These are phyloP conservation scores for Myopa tessellatipennis DNA, from an alignment of 2,888 invertebrate species.

Conservation along the genomic window DNA sequence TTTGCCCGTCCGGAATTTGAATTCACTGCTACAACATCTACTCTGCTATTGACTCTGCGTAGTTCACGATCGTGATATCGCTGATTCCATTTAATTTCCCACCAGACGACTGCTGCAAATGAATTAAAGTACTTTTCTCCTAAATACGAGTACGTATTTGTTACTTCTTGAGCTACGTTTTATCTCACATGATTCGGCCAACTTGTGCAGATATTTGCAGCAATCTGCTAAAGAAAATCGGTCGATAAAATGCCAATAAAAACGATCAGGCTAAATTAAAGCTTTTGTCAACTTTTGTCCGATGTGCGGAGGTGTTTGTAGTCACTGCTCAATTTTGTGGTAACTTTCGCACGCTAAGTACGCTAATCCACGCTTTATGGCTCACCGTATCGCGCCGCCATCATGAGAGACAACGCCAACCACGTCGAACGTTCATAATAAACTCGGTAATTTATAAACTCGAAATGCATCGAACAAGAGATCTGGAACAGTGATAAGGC, in stretches of 20 bases:
- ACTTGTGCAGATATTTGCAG: background rate
- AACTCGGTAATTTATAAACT: background rate
- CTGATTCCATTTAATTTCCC: too few relatives aligned
- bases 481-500: slow-evolving; percentile 34
- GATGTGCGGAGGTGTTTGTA: slow-evolving; percentile 2
- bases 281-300: slow-evolving; percentile 6
- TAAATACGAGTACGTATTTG: too few relatives aligned
- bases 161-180: too few relatives aligned
- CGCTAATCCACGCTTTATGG: background rate
- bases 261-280: background rate
- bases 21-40: too few relatives aligned
- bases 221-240: background rate
- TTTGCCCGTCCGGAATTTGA: too few relatives aligned
- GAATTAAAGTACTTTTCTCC: too few relatives aligned
- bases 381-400: background rate
- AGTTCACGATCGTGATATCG: too few relatives aligned
- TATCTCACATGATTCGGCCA: too few relatives aligned
- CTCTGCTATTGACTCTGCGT: too few relatives aligned
- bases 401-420: background rate
- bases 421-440: background rate
- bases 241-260: background rate
- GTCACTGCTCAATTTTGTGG: background rate
- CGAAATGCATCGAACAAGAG: background rate
- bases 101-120: too few relatives aligned
- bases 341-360: slow-evolving; percentile 2